Conservation (phyloP, 2,113 vertebrate genomes). For the Otis tarda region DNA sequence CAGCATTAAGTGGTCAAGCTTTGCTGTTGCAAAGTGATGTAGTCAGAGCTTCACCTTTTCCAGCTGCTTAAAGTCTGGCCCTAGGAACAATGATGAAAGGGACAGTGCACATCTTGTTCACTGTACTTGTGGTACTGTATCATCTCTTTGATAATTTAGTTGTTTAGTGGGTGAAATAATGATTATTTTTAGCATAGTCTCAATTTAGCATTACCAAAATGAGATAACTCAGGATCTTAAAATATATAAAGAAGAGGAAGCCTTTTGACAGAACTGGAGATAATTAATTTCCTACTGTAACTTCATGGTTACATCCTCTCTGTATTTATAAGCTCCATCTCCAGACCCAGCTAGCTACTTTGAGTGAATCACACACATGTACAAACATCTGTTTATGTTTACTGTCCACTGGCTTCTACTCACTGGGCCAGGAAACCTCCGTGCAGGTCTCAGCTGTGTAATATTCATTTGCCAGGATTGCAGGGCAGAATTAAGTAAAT, state of each 20-base stretch:
- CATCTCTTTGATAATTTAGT: not conserved
- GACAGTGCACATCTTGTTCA: not conserved
- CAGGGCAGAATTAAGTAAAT: not conserved
- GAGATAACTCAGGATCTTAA: not conserved
- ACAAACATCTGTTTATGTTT: constrained; percentile 14
- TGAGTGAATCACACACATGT: not conserved
- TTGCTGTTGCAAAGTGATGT: not conserved
- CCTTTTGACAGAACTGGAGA: not conserved
- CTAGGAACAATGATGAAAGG: not conserved
- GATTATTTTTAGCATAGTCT: not conserved
- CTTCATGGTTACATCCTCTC: not conserved
- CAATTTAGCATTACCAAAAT: not conserved
- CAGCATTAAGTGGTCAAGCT: not conserved
- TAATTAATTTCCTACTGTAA: not conserved
- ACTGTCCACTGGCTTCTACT: not conserved
- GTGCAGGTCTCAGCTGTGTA: not conserved
- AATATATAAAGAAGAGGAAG: not conserved
- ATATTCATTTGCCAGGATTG: not conserved
- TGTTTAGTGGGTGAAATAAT: not conserved
- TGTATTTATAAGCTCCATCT: not conserved
- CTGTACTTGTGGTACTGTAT: not conserved
- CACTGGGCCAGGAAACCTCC: not conserved
- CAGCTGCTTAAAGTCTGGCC: not conserved
- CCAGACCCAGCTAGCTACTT: not conserved
- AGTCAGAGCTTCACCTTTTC: not conserved